Evolutionary conservation across 2,797 vertebrate genomes (phyloP).

Genomic region (Avahi laniger): DNA sequence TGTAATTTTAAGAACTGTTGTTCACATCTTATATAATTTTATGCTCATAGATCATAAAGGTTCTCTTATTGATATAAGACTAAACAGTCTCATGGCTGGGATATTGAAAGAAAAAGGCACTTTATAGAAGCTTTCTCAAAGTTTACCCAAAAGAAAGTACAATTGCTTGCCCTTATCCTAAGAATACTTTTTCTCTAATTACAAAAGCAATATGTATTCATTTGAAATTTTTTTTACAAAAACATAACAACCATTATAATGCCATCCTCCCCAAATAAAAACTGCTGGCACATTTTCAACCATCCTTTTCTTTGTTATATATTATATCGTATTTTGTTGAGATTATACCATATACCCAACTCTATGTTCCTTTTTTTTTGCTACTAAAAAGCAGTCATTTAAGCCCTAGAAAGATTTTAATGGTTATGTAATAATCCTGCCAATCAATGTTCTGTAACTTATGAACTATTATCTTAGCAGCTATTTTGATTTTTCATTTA

Average conservation of each 20-base stretch:
- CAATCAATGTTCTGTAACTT: neutral
- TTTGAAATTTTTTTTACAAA: neutral
- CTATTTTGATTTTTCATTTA: neutral
- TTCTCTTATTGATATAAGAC: neutral
- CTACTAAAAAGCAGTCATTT: neutral
- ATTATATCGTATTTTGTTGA: neutral
- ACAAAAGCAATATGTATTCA: neutral
- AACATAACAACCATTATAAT: neutral
- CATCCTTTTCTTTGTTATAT: neutral
- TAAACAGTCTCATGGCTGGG: neutral
- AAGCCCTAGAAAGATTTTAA: slow-evolving; percentile 1
- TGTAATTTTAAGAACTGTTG: neutral
- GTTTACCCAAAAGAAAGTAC: neutral
- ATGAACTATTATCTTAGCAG: neutral
- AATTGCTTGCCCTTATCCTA: neutral
- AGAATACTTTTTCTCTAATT: neutral
- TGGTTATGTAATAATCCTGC: neutral
- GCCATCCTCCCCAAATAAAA: neutral
- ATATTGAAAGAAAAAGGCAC: neutral
- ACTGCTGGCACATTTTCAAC: neutral
- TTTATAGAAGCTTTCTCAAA: neutral
- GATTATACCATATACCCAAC: neutral
- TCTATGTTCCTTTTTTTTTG: neutral
- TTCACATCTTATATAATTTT: neutral
- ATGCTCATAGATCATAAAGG: neutral